A percentile compares a stretch with the other conserved stretches of the same genome.
Evolutionary conservation across 2,888 invertebrate genomes (phyloP).

Genomic region (Sinhomidia bicolor): DNA sequence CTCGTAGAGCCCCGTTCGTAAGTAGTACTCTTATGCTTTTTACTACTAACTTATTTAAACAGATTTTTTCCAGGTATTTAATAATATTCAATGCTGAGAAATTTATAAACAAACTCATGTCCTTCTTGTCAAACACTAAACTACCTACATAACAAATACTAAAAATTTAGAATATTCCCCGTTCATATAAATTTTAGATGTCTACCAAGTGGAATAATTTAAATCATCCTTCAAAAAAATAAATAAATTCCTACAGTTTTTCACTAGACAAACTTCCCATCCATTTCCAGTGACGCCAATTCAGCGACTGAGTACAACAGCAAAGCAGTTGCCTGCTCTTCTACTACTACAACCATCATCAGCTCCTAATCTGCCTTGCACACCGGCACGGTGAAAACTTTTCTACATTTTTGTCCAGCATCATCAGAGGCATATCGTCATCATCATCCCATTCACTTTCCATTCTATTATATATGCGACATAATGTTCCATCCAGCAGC

Average conservation of each 20-base stretch:
- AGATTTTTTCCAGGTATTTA: not conserved
- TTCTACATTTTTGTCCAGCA: not conserved
- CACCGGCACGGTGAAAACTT: not conserved
- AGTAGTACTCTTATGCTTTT: not conserved
- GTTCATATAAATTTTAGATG: no score
- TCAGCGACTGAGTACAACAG: slow-evolving; percentile 13
- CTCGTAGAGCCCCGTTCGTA: no score
- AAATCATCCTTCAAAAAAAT: no score
- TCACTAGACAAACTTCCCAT: not conserved
- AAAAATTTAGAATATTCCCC: no score
- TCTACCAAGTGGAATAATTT: no score
- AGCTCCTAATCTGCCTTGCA: not conserved
- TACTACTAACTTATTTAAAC: not conserved
- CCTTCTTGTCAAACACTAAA: no score
- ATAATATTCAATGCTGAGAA: not conserved
- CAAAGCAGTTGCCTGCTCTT: not conserved
- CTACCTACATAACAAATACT: no score
- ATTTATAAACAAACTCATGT: no score
- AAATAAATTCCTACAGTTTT: no score
- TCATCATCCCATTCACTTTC: no score
- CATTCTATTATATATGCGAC: no score
- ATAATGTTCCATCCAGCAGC: no score
- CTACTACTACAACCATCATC: not conserved
- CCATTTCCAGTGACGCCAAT: slow-evolving; percentile 42
- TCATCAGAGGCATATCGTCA: not conserved